These are phyloP conservation scores for Zaprionus lineosus DNA, from an alignment of 2,888 invertebrate species.

Conservation along the genomic window DNA sequence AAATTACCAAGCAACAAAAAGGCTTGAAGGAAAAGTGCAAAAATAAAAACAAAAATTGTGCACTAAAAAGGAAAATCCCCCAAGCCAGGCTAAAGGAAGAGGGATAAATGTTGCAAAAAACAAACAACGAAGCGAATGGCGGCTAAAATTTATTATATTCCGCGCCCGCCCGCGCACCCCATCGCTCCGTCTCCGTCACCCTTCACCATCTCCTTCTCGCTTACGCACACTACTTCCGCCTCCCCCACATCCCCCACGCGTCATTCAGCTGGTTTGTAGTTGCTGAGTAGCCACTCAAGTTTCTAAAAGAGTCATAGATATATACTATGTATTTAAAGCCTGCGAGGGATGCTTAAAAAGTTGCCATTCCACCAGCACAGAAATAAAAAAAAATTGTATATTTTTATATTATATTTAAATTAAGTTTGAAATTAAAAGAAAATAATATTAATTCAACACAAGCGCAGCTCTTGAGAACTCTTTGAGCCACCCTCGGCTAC, in stretches of 20 bases:
- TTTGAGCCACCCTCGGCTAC: conserved; percentile 2
- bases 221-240: conserved; percentile 9
- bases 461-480: too few relatives aligned
- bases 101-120: conserved; percentile 39
- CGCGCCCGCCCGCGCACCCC: conserved; percentile 42
- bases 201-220: not conserved
- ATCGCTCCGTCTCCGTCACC: not conserved
- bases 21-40: conserved; percentile 44
- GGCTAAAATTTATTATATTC: conserved; percentile 71
- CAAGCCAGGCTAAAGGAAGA: conserved; percentile 26
- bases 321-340: conserved; percentile 15
- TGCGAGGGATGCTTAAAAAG: conserved; percentile 1
- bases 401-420: too few relatives aligned
- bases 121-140: conserved; percentile 65
- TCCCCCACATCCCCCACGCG: not conserved
- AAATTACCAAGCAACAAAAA: too few relatives aligned
- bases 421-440: too few relatives aligned
- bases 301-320: conserved; percentile 66
- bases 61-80: conserved; percentile 55
- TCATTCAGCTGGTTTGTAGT: conserved; percentile 10
- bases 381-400: too few relatives aligned
- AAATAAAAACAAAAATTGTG: conserved; percentile 65
- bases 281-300: conserved; percentile 39
- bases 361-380: too few relatives aligned
- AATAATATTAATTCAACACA: too few relatives aligned